phyloP scores from a whole-genome alignment of 1,140 invertebrate species.

The Brachionus asplanchnoidis region DNA sequence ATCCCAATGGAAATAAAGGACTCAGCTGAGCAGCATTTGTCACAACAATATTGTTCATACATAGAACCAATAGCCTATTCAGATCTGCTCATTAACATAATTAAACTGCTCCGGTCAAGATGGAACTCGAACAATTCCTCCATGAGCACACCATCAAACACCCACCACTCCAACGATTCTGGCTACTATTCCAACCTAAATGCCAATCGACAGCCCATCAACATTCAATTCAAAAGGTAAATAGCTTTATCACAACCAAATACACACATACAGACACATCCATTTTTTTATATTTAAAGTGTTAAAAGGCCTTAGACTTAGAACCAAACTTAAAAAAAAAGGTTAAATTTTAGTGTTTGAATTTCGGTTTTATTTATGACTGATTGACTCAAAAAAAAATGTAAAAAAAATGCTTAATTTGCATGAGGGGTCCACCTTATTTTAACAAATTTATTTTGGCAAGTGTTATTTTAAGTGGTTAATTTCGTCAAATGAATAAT shows the following conservation, averaged over 20 bases:
- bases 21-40: conserved; percentile 6
- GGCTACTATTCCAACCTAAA: not conserved
- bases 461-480: too few species aligned
- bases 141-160: not conserved
- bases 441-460: too few species aligned
- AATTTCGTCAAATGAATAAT: too few species aligned
- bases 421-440: not conserved
- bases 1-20: conserved; percentile 18
- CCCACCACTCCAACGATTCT: not conserved
- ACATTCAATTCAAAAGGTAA: conserved; percentile 29
- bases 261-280: not conserved
- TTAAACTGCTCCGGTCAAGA: conserved; percentile 1
- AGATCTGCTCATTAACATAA: not conserved
- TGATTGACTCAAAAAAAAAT: not conserved
- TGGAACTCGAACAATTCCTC: not conserved
- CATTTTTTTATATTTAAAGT: not conserved
- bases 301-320: conserved; percentile 19
- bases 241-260: not conserved
- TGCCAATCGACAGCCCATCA: not conserved
- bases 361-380: not conserved
- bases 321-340: not conserved
- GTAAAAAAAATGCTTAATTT: not conserved
- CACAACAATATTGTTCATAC: conserved; percentile 23
- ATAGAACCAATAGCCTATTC: not conserved
- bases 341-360: not conserved